These are phyloP conservation scores for Mayetiola destructor DNA, from an alignment of 2,888 invertebrate species.

Conservation along the genomic window DNA sequence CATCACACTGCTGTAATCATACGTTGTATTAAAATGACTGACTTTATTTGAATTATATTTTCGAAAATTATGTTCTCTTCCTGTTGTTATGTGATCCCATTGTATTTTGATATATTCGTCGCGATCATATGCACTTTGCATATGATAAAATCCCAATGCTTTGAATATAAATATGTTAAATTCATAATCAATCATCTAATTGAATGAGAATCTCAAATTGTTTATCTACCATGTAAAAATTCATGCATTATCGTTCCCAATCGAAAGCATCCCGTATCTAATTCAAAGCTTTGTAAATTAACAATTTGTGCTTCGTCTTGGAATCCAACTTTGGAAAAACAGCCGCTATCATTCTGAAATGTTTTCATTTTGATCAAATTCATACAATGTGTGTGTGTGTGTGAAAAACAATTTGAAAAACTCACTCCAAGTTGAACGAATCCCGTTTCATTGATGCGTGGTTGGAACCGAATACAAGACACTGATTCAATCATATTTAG, in stretches of 20 bases:
- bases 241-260: conserved; percentile 54
- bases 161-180: too few species aligned
- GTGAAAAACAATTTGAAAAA: neutral
- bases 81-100: conserved; percentile 34
- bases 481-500: conserved; percentile 48
- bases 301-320: conserved; percentile 29
- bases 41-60: conserved; percentile 43
- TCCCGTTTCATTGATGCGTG: conserved; percentile 32
- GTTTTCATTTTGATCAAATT: neutral
- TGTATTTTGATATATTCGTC: conserved; percentile 8
- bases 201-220: too few species aligned
- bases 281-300: conserved; percentile 25
- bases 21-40: conserved; percentile 48
- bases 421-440: conserved; percentile 13
- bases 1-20: conserved; percentile 68
- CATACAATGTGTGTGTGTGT: neutral
- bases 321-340: conserved; percentile 62
- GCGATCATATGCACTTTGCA: conserved; percentile 56
- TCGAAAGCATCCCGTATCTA: conserved; percentile 29
- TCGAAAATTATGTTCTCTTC: conserved; percentile 50
- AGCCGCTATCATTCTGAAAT: conserved; percentile 41
- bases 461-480: conserved; percentile 52
- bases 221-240: conserved; percentile 45
- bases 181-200: too few species aligned
- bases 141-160: conserved; percentile 62